phyloP scores from a whole-genome alignment of 2,888 invertebrate genomes.

The Cantharis rustica region DNA sequence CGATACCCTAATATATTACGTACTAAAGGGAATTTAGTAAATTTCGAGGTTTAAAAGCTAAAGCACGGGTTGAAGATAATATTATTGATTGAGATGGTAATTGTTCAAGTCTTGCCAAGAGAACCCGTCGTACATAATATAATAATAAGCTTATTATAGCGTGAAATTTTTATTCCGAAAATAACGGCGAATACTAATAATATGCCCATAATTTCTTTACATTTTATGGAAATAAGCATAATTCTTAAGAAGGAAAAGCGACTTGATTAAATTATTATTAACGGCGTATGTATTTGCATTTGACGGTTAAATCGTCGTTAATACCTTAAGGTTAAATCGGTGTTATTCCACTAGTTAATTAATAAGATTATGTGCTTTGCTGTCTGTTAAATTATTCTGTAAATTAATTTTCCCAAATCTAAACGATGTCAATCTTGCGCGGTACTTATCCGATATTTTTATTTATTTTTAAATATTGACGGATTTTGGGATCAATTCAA shows the following conservation, averaged over 20 bases:
- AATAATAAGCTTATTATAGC: not conserved
- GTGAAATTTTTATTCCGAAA: not conserved
- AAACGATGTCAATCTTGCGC: not conserved
- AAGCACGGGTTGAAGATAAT: not conserved
- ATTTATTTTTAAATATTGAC: not conserved
- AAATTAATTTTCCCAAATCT: not conserved
- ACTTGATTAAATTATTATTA: not conserved
- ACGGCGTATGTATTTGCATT: not conserved
- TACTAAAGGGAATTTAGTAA: not conserved
- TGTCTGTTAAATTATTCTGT: not conserved
- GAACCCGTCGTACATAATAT: not conserved
- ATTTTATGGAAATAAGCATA: not conserved
- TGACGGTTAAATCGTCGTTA: not conserved
- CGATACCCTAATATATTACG: not conserved
- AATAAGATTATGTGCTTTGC: slow-evolving; percentile 3
- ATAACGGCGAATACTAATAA: not conserved
- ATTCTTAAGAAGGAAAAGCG: not conserved
- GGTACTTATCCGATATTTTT: not conserved
- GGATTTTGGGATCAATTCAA: not conserved
- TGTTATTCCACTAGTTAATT: slow-evolving; percentile 2
- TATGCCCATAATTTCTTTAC: not conserved
- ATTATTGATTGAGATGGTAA: not conserved
- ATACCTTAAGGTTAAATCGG: not conserved
- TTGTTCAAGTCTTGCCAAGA: not conserved
- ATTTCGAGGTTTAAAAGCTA: not conserved